A percentile compares a stretch with the other conserved stretches of the same genome.
Evolutionary conservation across 2,797 vertebrate genomes (phyloP).

Genomic region (Sphenopsis melanotis): DNA sequence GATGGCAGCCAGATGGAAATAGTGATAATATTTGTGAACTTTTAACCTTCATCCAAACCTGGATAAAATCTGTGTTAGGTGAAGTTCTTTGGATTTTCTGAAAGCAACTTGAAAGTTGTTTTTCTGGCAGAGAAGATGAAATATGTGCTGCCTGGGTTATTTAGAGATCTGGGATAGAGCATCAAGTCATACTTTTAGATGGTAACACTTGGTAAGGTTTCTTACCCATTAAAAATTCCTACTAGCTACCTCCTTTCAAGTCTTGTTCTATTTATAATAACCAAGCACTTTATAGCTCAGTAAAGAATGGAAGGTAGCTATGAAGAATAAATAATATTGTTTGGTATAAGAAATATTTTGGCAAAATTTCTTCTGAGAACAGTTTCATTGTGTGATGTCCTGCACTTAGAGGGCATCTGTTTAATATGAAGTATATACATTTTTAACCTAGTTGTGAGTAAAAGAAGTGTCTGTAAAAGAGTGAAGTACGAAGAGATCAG

Average conservation of each 20-base stretch:
- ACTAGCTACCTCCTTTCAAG: constrained; percentile 46
- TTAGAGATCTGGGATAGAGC: not conserved
- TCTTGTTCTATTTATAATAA: constrained; percentile 34
- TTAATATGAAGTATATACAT: not conserved
- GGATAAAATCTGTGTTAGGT: not conserved
- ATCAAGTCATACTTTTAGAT: not conserved
- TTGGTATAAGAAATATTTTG: not conserved
- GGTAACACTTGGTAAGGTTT: not conserved
- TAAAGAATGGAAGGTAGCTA: constrained; percentile 31
- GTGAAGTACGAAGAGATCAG: not conserved
- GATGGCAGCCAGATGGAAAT: not conserved
- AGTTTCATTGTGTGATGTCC: not conserved
- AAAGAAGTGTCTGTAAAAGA: constrained; percentile 16
- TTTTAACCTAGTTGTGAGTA: not conserved
- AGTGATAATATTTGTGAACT: not conserved
- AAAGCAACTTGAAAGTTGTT: not conserved
- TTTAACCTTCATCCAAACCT: not conserved
- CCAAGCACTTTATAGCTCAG: constrained; percentile 27
- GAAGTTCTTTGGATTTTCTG: not conserved
- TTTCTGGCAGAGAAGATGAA: not conserved
- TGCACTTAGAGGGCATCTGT: not conserved
- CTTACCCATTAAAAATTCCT: constrained; percentile 4
- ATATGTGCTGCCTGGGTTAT: not conserved
- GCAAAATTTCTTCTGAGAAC: not conserved
- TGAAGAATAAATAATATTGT: not conserved